phyloP scores from a whole-genome alignment of 2,797 vertebrate genomes.

The Sebastes glaucus region DNA sequence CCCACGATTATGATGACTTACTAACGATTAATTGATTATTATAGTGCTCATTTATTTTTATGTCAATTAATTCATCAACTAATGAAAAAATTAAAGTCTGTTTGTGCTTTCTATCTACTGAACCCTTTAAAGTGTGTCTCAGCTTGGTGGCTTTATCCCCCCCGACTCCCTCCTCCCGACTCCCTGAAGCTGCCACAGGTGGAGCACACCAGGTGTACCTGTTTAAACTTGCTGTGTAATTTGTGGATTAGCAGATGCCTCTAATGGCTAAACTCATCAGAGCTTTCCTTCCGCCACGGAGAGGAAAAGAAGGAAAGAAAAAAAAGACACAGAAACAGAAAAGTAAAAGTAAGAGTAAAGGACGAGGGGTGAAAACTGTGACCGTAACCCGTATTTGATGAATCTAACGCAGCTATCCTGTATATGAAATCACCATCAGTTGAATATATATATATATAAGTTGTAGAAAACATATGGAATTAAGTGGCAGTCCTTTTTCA shows the following conservation, averaged over 20 bases:
- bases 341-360: background rate
- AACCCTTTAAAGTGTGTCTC: conserved; percentile 13
- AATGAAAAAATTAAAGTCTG: background rate
- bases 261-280: conserved; percentile 84
- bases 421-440: background rate
- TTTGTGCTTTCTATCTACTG: background rate
- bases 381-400: background rate
- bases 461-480: background rate
- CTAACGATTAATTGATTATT: too few species aligned
- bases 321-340: background rate
- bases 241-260: conserved; percentile 91
- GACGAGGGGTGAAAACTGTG: background rate
- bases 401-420: background rate
- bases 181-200: conserved; percentile 71
- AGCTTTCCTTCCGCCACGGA: conserved; percentile 34
- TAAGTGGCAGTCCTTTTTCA: background rate
- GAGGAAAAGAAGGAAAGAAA: background rate
- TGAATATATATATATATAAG: background rate
- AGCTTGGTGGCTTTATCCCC: conserved; percentile 3
- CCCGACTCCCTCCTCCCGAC: conserved; percentile 39
- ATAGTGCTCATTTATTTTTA: too few species aligned
- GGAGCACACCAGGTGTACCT: conserved; percentile 82
- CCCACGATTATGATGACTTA: too few species aligned
- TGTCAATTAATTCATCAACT: too few species aligned
- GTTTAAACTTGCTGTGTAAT: conserved; percentile 92